phyloP scores from a whole-genome alignment of 2,797 vertebrate genomes.

The Petrocephalus sullivani region DNA sequence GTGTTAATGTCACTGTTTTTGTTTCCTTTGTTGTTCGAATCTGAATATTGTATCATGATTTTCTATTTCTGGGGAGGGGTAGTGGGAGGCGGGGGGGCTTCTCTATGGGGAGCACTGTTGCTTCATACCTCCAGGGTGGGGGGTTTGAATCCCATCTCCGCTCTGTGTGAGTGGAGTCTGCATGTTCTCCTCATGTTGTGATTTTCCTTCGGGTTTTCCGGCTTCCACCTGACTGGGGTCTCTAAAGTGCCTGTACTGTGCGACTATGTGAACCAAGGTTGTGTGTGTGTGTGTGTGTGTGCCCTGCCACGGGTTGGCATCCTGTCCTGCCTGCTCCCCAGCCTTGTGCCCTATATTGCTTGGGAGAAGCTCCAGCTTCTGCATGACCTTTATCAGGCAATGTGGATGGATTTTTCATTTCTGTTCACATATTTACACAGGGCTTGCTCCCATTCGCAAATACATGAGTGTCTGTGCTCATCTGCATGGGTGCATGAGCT shows the following conservation, averaged over 20 bases:
- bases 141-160: neutral
- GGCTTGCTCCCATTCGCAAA: neutral
- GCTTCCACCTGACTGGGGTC: neutral
- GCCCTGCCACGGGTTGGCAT: neutral
- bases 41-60: conserved; percentile 1
- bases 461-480: neutral
- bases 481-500: neutral
- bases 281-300: neutral
- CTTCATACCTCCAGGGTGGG: neutral
- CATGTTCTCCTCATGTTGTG: neutral
- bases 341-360: neutral
- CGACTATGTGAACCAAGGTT: neutral
- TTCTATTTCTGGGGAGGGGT: neutral
- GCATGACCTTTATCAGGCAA: neutral
- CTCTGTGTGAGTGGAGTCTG: neutral
- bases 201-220: neutral
- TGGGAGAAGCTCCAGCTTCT: neutral
- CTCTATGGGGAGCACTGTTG: neutral
- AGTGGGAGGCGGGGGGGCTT: neutral
- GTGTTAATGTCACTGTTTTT: neutral
- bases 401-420: neutral
- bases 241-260: neutral
- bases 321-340: neutral
- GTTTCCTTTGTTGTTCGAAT: conserved; percentile 12
- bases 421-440: neutral